Conservation (phyloP, 2,113 vertebrate genomes). For the Hirundichthys speculiger region DNA sequence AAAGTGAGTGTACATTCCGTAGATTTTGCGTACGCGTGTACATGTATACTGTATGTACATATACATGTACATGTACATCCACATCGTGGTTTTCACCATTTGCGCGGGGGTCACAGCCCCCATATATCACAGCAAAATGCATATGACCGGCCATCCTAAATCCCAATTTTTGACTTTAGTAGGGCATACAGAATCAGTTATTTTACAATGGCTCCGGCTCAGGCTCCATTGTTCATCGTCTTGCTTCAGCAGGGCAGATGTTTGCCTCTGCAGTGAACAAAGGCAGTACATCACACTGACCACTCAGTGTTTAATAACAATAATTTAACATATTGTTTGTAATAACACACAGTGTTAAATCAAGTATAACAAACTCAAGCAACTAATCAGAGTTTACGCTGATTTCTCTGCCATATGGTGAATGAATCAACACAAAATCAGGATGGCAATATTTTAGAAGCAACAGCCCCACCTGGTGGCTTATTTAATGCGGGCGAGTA, state of each 20-base stretch:
- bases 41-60: too few relatives aligned
- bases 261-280: too few relatives aligned
- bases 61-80: too few relatives aligned
- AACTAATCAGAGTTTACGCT: slow-evolving; percentile 2
- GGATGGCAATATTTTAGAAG: slow-evolving; percentile 12
- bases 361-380: slow-evolving; percentile 2
- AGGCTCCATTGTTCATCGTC: background rate
- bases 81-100: too few relatives aligned
- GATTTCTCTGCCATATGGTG: background rate
- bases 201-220: too few relatives aligned
- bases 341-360: slow-evolving; percentile 3
- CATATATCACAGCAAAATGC: too few relatives aligned
- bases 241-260: background rate
- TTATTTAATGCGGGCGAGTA: background rate
- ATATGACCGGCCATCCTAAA: background rate
- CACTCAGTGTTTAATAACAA: slow-evolving; percentile 15
- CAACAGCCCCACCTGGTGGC: slow-evolving; percentile 63
- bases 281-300: too few relatives aligned
- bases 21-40: too few relatives aligned
- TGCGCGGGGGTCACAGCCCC: too few relatives aligned
- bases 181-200: too few relatives aligned
- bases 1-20: too few relatives aligned
- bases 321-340: slow-evolving; percentile 1
- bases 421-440: slow-evolving; percentile 11
- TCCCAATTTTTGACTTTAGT: background rate